A percentile compares a stretch with the other conserved stretches of the same genome.
phyloP scores from a whole-genome alignment of 2,797 vertebrate species.

The Pterois miles region DNA sequence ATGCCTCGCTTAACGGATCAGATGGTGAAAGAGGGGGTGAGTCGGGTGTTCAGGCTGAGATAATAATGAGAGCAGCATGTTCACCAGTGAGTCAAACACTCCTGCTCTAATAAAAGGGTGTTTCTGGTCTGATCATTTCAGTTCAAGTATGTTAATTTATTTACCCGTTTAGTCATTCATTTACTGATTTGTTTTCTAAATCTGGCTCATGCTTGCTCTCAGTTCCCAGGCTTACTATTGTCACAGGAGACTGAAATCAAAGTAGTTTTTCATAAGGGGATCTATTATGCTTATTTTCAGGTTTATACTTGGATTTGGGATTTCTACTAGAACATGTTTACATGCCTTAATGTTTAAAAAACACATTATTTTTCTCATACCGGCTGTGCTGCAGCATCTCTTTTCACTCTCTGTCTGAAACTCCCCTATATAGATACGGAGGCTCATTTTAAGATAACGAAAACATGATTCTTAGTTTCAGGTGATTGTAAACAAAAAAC shows the following conservation, averaged over 20 bases:
- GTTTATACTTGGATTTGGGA: not conserved
- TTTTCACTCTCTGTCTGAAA: too few relatives aligned
- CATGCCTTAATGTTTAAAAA: too few relatives aligned
- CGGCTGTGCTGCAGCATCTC: too few relatives aligned
- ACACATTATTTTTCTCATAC: too few relatives aligned
- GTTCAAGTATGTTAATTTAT: not conserved
- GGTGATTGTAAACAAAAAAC: too few relatives aligned
- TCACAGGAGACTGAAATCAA: constrained; percentile 28
- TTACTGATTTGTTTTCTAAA: not conserved
- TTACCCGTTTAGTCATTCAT: not conserved
- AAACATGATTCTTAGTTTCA: too few relatives aligned
- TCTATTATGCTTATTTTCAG: not conserved
- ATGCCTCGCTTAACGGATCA: too few relatives aligned
- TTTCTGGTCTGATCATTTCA: constrained; percentile 1
- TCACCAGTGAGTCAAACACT: not conserved
- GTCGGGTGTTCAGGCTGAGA: not conserved
- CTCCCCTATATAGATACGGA: too few relatives aligned
- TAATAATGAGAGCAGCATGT: not conserved
- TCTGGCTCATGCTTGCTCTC: not conserved
- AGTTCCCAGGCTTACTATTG: not conserved
- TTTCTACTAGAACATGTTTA: too few relatives aligned
- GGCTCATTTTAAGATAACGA: too few relatives aligned
- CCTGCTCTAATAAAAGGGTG: not conserved
- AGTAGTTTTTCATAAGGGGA: not conserved
- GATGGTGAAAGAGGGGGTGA: not conserved